Percentiles rank a stretch among this genome's conserved stretches.
phyloP scores from a whole-genome alignment of 64 coral and sea anemone genomes.

The Orbicella faveolata region DNA sequence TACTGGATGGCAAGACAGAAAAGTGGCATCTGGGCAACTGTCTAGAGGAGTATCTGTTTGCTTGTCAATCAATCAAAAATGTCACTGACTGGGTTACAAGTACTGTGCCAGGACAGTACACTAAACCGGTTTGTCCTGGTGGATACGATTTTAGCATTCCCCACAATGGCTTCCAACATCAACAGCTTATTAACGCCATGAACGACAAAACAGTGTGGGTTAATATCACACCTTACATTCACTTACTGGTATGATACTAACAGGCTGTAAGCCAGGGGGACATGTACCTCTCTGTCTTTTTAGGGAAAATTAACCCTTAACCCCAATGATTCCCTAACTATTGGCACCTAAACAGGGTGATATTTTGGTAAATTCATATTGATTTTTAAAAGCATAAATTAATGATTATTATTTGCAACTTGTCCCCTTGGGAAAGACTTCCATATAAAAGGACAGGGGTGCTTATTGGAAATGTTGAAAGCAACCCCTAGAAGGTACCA shows the following conservation, averaged over 20 bases:
- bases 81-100: slow-evolving; percentile 32
- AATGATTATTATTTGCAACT: no score
- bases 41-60: slow-evolving; percentile 51
- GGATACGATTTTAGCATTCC: slow-evolving; percentile 78
- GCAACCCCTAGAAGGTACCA: no score
- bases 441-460: no score
- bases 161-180: slow-evolving; percentile 66
- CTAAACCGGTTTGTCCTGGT: slow-evolving; percentile 60
- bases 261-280: background rate
- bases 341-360: no score
- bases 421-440: no score
- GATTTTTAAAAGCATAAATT: no score
- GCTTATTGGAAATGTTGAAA: no score
- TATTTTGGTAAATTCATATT: no score
- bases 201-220: slow-evolving; percentile 64
- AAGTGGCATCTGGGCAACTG: slow-evolving; percentile 74
- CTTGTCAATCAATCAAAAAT: slow-evolving; percentile 43
- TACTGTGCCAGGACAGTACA: slow-evolving; percentile 22
- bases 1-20: slow-evolving; percentile 55
- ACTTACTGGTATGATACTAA: slow-evolving; percentile 12
- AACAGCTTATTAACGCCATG: slow-evolving; percentile 48
- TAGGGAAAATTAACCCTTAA: background rate
- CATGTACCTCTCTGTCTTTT: background rate
- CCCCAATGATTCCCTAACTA: no score
- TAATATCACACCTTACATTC: slow-evolving; percentile 67